phyloP scores from a whole-genome alignment of 2,113 vertebrate species.

The Athene cunicularia region DNA sequence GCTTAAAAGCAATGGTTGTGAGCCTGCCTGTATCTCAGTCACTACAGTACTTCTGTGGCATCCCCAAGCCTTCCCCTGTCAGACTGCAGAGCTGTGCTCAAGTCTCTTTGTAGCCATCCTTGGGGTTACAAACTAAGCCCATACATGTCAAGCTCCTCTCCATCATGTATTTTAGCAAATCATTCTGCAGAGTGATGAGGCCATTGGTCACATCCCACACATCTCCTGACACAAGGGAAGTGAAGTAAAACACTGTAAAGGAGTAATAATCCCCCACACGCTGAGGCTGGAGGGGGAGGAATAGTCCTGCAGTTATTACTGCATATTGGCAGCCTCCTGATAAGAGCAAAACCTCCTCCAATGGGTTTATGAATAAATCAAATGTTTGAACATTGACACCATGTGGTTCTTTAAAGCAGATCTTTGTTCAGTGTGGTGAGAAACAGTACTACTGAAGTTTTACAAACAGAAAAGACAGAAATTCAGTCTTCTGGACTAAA shows the following conservation, averaged over 20 bases:
- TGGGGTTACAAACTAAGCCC: background rate
- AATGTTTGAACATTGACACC: background rate
- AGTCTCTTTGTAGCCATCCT: background rate
- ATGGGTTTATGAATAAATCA: background rate
- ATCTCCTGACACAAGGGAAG: background rate
- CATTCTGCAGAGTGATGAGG: background rate
- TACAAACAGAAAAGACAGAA: background rate
- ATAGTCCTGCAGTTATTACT: background rate
- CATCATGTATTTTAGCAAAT: background rate
- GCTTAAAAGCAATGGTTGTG: background rate
- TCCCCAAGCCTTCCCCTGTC: background rate
- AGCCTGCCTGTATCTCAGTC: background rate
- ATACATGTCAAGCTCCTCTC: background rate
- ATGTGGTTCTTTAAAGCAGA: background rate
- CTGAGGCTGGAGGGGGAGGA: background rate
- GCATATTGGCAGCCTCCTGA: background rate
- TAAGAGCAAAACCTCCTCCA: background rate
- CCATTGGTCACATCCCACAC: background rate
- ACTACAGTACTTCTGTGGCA: background rate
- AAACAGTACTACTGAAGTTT: background rate
- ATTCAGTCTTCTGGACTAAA: background rate
- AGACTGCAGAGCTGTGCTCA: background rate
- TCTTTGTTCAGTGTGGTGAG: background rate
- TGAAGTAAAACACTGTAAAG: background rate
- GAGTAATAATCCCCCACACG: background rate